Percentiles rank a stretch among this genome's conserved stretches.
These are phyloP conservation scores for Chrysogorgia sp. DNA, from an alignment of 92 coral and sea anemone genomes.

Conservation along the genomic window DNA sequence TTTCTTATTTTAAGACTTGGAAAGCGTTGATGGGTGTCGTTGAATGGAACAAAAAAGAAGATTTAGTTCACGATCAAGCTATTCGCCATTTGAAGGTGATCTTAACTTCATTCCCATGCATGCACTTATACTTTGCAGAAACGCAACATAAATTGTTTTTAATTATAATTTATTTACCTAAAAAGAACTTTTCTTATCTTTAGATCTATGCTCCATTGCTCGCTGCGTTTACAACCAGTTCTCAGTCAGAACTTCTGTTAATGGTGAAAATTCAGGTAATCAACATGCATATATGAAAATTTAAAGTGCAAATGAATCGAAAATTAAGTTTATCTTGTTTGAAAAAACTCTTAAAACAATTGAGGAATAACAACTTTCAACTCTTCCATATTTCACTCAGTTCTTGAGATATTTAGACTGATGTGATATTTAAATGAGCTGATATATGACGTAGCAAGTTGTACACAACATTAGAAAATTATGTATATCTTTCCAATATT, in stretches of 20 bases:
- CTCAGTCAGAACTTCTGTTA: constrained; percentile 78
- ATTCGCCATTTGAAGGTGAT: constrained; percentile 87
- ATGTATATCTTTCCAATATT: no score
- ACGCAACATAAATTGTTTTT: no score
- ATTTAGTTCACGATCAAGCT: constrained; percentile 93
- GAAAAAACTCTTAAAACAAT: no score
- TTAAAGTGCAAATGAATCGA: no score
- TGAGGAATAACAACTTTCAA: no score
- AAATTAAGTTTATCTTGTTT: no score
- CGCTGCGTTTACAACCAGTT: constrained; percentile 76
- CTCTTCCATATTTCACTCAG: no score
- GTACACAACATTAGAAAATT: no score
- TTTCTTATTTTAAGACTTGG: constrained; percentile 75
- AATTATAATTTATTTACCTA: not conserved
- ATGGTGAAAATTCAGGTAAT: constrained; percentile 87
- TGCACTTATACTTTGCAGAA: no score
- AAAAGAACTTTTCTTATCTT: not conserved
- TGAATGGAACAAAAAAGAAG: constrained; percentile 99
- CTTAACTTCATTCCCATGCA: not conserved
- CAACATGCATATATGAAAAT: not conserved
- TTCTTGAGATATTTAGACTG: no score
- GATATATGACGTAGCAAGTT: no score
- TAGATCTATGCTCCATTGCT: constrained; percentile 81
- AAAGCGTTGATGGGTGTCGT: constrained; percentile 85
- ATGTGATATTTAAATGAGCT: no score